Evolutionary conservation across 2,797 vertebrate species (phyloP).

Genomic region (Diplodus puntazzo): DNA sequence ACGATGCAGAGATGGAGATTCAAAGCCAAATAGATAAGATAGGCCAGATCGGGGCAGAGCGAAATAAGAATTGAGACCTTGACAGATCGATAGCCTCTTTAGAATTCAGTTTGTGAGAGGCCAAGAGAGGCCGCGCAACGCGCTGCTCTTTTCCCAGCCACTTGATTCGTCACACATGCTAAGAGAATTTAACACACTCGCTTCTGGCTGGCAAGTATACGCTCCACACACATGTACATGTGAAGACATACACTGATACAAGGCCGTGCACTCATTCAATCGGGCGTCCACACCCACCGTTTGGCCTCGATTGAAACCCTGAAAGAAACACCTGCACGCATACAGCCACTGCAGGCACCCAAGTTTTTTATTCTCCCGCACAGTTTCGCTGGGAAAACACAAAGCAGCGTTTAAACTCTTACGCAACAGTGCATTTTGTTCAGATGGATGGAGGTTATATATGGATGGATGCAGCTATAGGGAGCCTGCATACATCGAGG

Average conservation of each 20-base stretch:
- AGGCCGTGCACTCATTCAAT: slow-evolving; percentile 71
- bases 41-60: slow-evolving; percentile 34
- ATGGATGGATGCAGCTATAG: slow-evolving; percentile 52
- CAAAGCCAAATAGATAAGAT: slow-evolving; percentile 58
- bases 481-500: slow-evolving; percentile 43
- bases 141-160: slow-evolving; percentile 81
- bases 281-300: slow-evolving; percentile 25
- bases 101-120: slow-evolving; percentile 67
- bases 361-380: slow-evolving; percentile 33
- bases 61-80: slow-evolving; percentile 56
- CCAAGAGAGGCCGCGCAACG: slow-evolving; percentile 73
- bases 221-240: slow-evolving; percentile 71
- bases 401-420: slow-evolving; percentile 34
- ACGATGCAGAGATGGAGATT: slow-evolving; percentile 18
- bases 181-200: slow-evolving; percentile 83
- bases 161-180: slow-evolving; percentile 86
- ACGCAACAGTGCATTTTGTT: slow-evolving; percentile 38
- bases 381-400: slow-evolving; percentile 16
- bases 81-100: slow-evolving; percentile 77
- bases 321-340: slow-evolving; percentile 71
- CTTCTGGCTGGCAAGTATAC: slow-evolving; percentile 69
- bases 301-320: slow-evolving; percentile 55
- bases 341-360: slow-evolving; percentile 7
- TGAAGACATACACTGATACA: slow-evolving; percentile 52
- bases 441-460: slow-evolving; percentile 34